Base-by-base conservation (phyloP, 1,140 invertebrate genomes). In the Pteromalus puparum region DNA sequence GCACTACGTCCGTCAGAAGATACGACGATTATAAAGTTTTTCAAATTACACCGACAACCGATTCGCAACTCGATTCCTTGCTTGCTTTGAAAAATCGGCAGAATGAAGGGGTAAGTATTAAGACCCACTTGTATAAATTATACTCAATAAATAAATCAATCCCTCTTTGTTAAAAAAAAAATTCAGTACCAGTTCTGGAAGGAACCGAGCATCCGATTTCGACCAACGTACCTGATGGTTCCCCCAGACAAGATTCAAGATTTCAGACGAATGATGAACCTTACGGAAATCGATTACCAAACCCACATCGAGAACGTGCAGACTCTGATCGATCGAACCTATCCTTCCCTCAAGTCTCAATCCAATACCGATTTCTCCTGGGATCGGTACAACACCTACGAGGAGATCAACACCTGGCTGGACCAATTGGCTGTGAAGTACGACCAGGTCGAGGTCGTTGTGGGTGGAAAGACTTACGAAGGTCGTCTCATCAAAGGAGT, bases 401-500 rank as follows among this genome's bases (percentile, higher is more conserved):
- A 92, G 9, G 93, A 93, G 86, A 94, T 94, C 38, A 81, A 93
- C 85, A n/a, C 81, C 91, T 88, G 90, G 91, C 42, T 94, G 46
- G 90, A 93, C 28, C 88, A 89, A 67, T 83, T 95, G 61, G 92
- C 90, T 0, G 80, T 42, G 15, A 53, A 87, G 18, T 91, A 95
- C 88, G 89, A 94, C 2, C 90, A 93, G 53, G 93, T 95, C n/a
- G 88, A 91, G 76, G 48, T 95, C 0, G 87, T 95, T 15, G 89
- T 88, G 24, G 94, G 93, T 65, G 96, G 96, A 2, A 90, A 89
- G 70, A 94, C 94, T 2, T 93, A 93, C 87, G 94, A 96, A 87
- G 93, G 93, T 0, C 92, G 95, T 34, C 90, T 94, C 1, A 95
- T 96, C 72, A 90, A 93, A 81, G 95, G 94, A 5, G 92, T 95